Evolutionary conservation across 37 sponge, comb jelly and placozoan species (phyloP).

Genomic region (Agelas oroides): DNA sequence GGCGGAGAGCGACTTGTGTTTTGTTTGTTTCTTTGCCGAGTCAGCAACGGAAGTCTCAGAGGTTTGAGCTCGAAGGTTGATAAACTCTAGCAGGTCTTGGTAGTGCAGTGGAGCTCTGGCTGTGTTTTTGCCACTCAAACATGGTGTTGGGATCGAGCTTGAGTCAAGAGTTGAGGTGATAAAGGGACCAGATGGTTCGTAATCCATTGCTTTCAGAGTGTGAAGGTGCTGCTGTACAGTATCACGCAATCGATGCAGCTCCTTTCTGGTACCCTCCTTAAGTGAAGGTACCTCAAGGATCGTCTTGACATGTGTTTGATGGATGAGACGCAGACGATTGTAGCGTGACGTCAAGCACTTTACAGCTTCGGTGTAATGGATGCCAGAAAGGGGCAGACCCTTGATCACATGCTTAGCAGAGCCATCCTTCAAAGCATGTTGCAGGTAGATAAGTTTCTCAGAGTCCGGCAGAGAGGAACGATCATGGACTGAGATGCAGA

Average conservation of each 20-base stretch:
- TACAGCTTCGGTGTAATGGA: constrained; percentile 42
- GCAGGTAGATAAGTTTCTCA: constrained; percentile 51
- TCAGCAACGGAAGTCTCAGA: not conserved
- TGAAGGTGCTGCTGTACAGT: constrained; percentile 45
- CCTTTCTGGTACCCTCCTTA: constrained; percentile 48
- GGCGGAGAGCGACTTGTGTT: too few relatives aligned
- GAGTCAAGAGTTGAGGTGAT: constrained; percentile 40
- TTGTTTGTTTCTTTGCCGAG: too few relatives aligned
- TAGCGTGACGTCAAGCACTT: constrained; percentile 49
- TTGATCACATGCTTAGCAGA: constrained; percentile 49
- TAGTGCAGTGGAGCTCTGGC: constrained; percentile 40
- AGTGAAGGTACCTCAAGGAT: constrained; percentile 29
- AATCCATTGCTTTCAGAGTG: constrained; percentile 38
- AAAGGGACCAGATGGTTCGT: constrained; percentile 20
- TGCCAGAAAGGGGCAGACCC: constrained; percentile 48
- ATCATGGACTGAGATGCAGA: constrained; percentile 30
- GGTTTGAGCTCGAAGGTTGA: constrained; percentile 60
- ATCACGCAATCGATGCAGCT: constrained; percentile 39
- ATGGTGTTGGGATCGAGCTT: too few relatives aligned
- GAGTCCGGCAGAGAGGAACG: constrained; percentile 12
- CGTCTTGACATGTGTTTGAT: not conserved
- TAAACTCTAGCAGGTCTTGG: constrained; percentile 44
- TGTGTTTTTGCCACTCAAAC: constrained; percentile 9
- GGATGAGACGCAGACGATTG: constrained; percentile 37
- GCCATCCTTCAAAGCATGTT: constrained; percentile 40